phyloP scores from a whole-genome alignment of 2,113 vertebrate species.

The Noctilio leporinus region DNA sequence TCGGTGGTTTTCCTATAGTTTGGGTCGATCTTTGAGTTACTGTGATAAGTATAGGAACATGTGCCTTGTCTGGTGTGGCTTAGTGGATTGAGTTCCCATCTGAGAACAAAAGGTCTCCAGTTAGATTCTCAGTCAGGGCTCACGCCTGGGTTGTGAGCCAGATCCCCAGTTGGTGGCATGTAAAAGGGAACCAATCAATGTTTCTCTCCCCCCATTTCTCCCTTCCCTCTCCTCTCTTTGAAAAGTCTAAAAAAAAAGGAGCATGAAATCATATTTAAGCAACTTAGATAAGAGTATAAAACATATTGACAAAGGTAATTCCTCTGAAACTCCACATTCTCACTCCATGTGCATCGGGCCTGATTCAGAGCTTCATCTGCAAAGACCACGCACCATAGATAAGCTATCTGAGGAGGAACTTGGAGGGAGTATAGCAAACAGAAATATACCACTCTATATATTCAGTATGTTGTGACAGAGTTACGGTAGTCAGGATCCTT shows the following conservation, averaged over 20 bases:
- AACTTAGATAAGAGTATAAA: neutral
- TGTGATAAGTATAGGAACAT: neutral
- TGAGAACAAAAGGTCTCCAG: too few species aligned
- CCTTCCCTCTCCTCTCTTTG: too few species aligned
- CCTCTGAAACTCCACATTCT: neutral
- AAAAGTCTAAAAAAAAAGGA: too few species aligned
- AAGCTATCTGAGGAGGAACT: neutral
- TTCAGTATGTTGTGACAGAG: too few species aligned
- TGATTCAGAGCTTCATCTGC: neutral
- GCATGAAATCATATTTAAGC: neutral
- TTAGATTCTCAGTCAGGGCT: too few species aligned
- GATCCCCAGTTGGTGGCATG: too few species aligned
- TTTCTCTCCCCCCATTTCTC: too few species aligned
- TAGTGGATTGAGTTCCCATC: too few species aligned
- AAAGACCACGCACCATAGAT: rapidly evolving
- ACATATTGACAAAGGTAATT: neutral
- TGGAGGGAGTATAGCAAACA: neutral
- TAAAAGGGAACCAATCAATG: too few species aligned
- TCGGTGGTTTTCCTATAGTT: neutral
- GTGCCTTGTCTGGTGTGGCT: too few species aligned
- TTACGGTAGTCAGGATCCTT: too few species aligned
- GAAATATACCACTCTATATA: neutral
- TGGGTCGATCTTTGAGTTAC: neutral
- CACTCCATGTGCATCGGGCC: rapidly evolving
- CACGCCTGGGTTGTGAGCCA: too few species aligned